Evolutionary conservation across 1,140 invertebrate genomes (phyloP).

Genomic region (Nasonia giraulti): DNA sequence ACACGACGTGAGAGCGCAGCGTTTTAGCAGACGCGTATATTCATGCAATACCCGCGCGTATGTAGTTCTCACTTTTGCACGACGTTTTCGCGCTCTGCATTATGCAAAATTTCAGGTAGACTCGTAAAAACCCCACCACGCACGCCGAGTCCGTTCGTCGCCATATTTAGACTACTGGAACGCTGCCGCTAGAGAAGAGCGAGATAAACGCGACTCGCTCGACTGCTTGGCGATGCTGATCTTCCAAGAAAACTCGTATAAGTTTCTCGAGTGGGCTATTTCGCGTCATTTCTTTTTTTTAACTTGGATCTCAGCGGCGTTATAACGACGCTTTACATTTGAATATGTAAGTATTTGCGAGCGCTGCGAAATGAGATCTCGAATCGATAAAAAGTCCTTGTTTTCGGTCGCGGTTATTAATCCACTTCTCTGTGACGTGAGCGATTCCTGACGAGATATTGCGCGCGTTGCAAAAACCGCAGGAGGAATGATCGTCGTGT

Average conservation of each 20-base stretch:
- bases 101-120: conserved; percentile 52
- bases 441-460: not conserved
- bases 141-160: not conserved
- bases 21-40: conserved; percentile 2
- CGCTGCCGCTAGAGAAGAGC: conserved; percentile 27
- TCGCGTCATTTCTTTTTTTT: not conserved
- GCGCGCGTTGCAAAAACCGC: not conserved
- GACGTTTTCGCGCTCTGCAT: conserved; percentile 49
- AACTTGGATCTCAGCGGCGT: not conserved
- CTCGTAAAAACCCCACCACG: conserved; percentile 44
- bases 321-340: conserved; percentile 32
- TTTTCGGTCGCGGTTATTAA: not conserved
- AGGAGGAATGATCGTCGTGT: too few relatives aligned
- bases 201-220: conserved; percentile 48
- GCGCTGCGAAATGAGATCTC: conserved; percentile 22
- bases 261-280: conserved; percentile 40
- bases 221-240: conserved; percentile 42
- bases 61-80: conserved; percentile 39
- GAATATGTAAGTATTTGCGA: conserved; percentile 21
- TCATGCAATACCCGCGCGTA: not conserved
- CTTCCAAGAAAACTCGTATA: conserved; percentile 53
- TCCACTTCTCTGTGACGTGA: not conserved
- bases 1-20: not conserved
- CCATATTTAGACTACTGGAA: conserved; percentile 50
- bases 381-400: conserved; percentile 29